These are phyloP conservation scores for Rhadinocentrus ornatus DNA, from an alignment of 2,797 vertebrate species.

Conservation along the genomic window DNA sequence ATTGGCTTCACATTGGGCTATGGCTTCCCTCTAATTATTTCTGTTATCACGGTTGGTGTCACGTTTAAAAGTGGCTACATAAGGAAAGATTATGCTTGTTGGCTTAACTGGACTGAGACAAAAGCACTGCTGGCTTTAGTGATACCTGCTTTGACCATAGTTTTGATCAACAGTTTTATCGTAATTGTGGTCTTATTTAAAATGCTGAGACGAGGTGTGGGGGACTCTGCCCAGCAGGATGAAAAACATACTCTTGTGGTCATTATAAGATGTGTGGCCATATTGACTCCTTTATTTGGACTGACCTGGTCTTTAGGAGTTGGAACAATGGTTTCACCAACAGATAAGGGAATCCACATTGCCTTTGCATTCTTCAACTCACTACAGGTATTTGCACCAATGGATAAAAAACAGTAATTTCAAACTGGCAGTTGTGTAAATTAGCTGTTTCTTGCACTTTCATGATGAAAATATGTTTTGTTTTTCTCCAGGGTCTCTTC, in stretches of 20 bases:
- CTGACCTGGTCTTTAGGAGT: conserved; percentile 93
- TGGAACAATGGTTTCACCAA: conserved; percentile 73
- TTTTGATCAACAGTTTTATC: conserved; percentile 86
- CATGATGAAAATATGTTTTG: conserved; percentile 1
- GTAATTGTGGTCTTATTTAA: conserved; percentile 86
- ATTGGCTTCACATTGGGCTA: conserved; percentile 89
- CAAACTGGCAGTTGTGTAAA: not conserved
- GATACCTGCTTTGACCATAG: conserved; percentile 87
- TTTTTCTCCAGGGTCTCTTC: conserved; percentile 81
- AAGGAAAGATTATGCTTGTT: conserved; percentile 73
- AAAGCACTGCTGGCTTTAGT: conserved; percentile 87
- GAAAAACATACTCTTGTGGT: conserved; percentile 85
- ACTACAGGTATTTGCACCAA: conserved; percentile 74
- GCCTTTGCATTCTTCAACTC: conserved; percentile 82
- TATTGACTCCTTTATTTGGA: conserved; percentile 91
- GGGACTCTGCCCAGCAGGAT: conserved; percentile 79
- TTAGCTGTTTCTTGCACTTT: not conserved
- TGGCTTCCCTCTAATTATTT: conserved; percentile 87
- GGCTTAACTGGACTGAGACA: conserved; percentile 89
- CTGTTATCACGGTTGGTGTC: conserved; percentile 85
- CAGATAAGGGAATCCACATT: conserved; percentile 66
- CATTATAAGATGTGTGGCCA: conserved; percentile 86
- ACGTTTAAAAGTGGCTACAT: conserved; percentile 83
- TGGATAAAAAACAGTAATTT: not conserved
- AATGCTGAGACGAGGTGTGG: conserved; percentile 86